Conservation (phyloP, 2,113 vertebrate genomes). For the Eclectus roratus region DNA sequence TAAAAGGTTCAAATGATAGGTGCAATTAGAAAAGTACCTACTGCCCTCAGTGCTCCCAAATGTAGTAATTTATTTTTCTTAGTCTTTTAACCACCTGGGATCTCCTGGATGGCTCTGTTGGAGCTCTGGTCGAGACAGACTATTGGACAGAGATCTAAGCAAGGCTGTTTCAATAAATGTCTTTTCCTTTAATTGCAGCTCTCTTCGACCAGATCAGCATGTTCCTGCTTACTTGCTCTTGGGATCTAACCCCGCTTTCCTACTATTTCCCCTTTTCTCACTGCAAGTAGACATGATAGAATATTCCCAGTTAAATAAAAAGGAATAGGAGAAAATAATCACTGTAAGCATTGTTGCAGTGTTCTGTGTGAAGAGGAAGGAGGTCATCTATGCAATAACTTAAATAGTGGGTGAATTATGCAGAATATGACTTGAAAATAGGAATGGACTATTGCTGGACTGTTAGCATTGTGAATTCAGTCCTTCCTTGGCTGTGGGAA, state of each 20-base stretch:
- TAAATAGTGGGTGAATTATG: background rate
- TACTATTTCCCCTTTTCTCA: background rate
- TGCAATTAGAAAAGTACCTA: background rate
- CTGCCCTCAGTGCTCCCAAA: background rate
- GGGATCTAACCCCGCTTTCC: background rate
- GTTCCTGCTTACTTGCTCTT: background rate
- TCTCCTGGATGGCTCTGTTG: background rate
- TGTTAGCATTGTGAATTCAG: background rate
- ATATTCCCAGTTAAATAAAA: background rate
- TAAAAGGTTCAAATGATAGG: background rate
- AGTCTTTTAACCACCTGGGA: background rate
- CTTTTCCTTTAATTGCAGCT: background rate
- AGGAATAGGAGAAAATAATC: background rate
- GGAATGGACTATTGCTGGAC: background rate
- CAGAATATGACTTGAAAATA: background rate
- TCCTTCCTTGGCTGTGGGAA: background rate
- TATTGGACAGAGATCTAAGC: background rate
- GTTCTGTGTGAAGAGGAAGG: background rate
- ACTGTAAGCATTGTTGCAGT: background rate
- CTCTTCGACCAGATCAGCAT: background rate
- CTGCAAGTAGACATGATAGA: background rate
- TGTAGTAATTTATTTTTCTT: background rate
- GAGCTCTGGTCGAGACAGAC: background rate
- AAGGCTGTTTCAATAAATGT: background rate
- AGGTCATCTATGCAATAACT: background rate